phyloP scores from a whole-genome alignment of 1,140 invertebrate genomes.

The Cardiocondyla obscurior region DNA sequence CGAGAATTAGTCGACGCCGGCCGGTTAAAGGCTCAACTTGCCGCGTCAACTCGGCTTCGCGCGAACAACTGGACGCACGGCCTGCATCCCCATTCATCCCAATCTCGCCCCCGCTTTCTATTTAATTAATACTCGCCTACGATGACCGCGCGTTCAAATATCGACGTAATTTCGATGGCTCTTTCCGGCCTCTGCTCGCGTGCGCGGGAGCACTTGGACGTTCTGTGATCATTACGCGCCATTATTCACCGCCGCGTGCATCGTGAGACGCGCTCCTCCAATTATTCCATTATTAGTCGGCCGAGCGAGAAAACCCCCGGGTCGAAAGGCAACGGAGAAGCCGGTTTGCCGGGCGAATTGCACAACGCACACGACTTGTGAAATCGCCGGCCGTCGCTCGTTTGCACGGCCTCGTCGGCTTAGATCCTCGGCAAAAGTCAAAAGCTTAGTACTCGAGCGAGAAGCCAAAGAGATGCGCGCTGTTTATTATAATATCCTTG shows the following conservation, averaged over 20 bases:
- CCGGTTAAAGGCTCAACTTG: neutral
- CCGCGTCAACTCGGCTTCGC: neutral
- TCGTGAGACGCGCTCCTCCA: conserved; percentile 40
- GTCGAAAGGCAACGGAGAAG: conserved; percentile 33
- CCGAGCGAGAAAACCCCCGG: conserved; percentile 38
- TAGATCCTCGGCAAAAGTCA: neutral
- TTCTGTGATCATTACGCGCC: conserved; percentile 26
- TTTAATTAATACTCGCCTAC: conserved; percentile 27
- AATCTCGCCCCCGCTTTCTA: conserved; percentile 33
- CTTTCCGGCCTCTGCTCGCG: conserved; percentile 1
- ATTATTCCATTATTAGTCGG: conserved; percentile 44
- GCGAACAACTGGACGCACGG: neutral
- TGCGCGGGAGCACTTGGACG: conserved; percentile 19
- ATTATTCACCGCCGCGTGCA: conserved; percentile 42
- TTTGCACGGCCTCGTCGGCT: conserved; percentile 25
- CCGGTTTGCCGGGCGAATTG: conserved; percentile 2
- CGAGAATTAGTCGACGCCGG: neutral
- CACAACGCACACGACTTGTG: neutral
- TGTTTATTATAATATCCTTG: neutral
- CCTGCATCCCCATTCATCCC: too few species aligned
- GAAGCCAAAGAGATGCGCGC: neutral
- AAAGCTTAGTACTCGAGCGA: neutral
- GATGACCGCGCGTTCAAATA: conserved; percentile 29
- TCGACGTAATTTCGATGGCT: conserved; percentile 27
- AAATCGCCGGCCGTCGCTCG: conserved; percentile 9